These are phyloP conservation scores for Mesocricetus auratus DNA, from an alignment of 2,113 vertebrate genomes.

Conservation along the genomic window DNA sequence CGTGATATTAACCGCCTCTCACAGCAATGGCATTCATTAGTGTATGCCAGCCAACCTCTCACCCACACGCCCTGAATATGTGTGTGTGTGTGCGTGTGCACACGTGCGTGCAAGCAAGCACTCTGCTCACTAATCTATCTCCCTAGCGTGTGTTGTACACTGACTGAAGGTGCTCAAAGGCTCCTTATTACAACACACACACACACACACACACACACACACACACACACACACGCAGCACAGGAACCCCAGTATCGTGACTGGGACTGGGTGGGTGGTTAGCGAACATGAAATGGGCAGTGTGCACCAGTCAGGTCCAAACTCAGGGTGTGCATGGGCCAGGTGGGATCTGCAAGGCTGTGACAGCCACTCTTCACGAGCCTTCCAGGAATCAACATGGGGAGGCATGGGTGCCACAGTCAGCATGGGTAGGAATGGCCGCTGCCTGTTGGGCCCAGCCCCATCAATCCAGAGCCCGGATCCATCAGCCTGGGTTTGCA, in stretches of 20 bases:
- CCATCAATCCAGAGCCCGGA: accelerated
- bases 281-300: accelerated
- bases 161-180: not conserved
- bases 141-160: too few species aligned
- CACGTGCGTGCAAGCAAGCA: not conserved
- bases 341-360: not conserved
- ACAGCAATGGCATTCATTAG: too few species aligned
- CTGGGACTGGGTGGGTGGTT: not conserved
- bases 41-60: not conserved
- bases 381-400: not conserved
- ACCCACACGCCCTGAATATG: not conserved
- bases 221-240: not conserved
- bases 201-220: not conserved
- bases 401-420: accelerated
- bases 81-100: not conserved
- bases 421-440: accelerated
- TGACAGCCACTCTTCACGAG: not conserved
- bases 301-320: not conserved
- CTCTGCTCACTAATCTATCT: not conserved
- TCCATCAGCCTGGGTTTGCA: not conserved
- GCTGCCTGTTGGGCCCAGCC: accelerated
- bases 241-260: accelerated
- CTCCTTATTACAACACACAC: accelerated
- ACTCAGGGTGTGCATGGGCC: not conserved
- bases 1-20: too few species aligned